Conservation (phyloP, 2,797 vertebrate species). For the Cynodonichthys magdalenae region DNA sequence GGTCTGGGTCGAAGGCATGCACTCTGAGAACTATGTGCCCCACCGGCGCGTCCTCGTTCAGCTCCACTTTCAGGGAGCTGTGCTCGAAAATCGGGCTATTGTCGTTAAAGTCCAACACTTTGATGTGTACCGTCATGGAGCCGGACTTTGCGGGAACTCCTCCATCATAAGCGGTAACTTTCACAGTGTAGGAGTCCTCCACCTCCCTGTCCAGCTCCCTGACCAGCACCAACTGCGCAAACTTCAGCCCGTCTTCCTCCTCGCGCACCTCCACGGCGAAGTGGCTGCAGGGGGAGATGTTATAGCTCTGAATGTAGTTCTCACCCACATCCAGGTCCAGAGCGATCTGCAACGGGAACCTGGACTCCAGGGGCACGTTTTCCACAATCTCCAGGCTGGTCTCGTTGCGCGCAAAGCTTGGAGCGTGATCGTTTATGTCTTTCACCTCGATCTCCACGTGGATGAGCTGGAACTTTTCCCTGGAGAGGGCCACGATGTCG, state of each 20-base stretch:
- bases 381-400: conserved; percentile 80
- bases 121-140: conserved; percentile 69
- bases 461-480: conserved; percentile 82
- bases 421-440: conserved; percentile 85
- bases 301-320: conserved; percentile 82
- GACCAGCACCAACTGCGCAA: conserved; percentile 76
- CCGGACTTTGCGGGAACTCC: conserved; percentile 74
- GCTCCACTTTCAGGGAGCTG: conserved; percentile 75
- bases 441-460: conserved; percentile 85
- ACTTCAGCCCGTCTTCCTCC: conserved; percentile 74
- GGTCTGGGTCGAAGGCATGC: conserved; percentile 81
- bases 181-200: conserved; percentile 76
- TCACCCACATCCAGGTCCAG: conserved; percentile 82
- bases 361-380: conserved; percentile 69
- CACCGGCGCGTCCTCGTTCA: conserved; percentile 76
- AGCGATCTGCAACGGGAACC: conserved; percentile 78
- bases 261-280: conserved; percentile 72
- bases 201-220: conserved; percentile 77
- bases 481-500: conserved; percentile 80
- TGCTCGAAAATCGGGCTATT: conserved; percentile 85
- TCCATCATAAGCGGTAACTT: conserved; percentile 80
- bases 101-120: conserved; percentile 84
- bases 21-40: conserved; percentile 79
- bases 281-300: conserved; percentile 70
- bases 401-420: conserved; percentile 73